phyloP scores from a whole-genome alignment of 2,113 vertebrate species.

The Otis tarda region DNA sequence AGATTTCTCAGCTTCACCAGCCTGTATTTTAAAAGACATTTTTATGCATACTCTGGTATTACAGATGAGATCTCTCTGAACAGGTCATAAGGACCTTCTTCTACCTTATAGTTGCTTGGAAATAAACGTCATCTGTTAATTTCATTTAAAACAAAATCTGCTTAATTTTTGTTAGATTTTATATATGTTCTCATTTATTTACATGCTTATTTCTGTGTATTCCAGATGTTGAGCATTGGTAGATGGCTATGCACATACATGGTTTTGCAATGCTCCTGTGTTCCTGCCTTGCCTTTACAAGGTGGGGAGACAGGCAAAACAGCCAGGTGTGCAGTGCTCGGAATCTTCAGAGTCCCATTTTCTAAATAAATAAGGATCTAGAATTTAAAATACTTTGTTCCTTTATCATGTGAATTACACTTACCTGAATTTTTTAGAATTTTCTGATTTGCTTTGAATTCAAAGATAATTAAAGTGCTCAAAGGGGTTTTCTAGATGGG shows the following conservation, averaged over 20 bases:
- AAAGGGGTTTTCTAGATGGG: not conserved
- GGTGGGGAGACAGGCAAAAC: not conserved
- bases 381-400: not conserved
- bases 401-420: not conserved
- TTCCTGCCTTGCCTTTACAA: not conserved
- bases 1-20: not conserved
- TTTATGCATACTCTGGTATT: not conserved
- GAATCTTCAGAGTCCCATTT: not conserved
- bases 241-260: not conserved
- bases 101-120: not conserved
- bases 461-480: not conserved
- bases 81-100: not conserved
- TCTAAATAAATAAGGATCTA: not conserved
- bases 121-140: not conserved
- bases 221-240: not conserved
- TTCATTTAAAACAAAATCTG: not conserved
- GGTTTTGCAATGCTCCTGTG: not conserved
- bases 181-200: not conserved
- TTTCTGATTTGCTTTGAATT: not conserved
- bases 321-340: not conserved
- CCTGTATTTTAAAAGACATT: not conserved
- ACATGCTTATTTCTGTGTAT: not conserved
- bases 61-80: not conserved
- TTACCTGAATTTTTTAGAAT: not conserved
- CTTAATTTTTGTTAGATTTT: not conserved